A percentile compares a stretch with the other conserved stretches of the same genome.
These are phyloP conservation scores for Tupaia chinensis DNA, from an alignment of 2,113 vertebrate genomes.

Conservation along the genomic window DNA sequence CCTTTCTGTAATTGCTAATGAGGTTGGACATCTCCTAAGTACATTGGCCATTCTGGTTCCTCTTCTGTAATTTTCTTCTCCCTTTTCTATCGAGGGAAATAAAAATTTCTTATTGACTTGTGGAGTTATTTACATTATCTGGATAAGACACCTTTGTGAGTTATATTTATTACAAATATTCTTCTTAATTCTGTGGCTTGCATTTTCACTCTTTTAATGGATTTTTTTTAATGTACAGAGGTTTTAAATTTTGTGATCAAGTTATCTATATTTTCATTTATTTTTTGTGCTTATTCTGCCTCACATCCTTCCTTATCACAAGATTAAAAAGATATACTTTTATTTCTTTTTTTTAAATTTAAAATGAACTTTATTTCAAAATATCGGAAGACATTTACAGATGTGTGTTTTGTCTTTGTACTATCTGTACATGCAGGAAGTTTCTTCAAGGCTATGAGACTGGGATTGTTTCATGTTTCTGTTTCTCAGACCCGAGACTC, in stretches of 20 bases:
- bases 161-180: background rate
- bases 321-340: background rate
- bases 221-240: constrained; percentile 4
- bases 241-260: constrained; percentile 31
- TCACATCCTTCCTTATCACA: background rate
- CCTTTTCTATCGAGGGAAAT: background rate
- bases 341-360: constrained; percentile 15
- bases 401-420: too few species aligned
- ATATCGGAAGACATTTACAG: too few species aligned
- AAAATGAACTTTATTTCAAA: too few species aligned
- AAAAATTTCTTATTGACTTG: background rate
- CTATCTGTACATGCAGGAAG: too few species aligned
- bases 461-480: too few species aligned
- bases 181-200: background rate
- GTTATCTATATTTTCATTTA: constrained; percentile 11
- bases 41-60: background rate
- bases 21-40: background rate
- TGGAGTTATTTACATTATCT: background rate
- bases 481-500: too few species aligned
- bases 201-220: background rate
- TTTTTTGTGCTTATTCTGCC: background rate
- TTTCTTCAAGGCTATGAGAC: too few species aligned
- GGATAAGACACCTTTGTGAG: background rate
- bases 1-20: background rate
- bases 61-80: background rate